phyloP scores from a whole-genome alignment of 2,797 vertebrate genomes.

The Margarornis squamiger region DNA sequence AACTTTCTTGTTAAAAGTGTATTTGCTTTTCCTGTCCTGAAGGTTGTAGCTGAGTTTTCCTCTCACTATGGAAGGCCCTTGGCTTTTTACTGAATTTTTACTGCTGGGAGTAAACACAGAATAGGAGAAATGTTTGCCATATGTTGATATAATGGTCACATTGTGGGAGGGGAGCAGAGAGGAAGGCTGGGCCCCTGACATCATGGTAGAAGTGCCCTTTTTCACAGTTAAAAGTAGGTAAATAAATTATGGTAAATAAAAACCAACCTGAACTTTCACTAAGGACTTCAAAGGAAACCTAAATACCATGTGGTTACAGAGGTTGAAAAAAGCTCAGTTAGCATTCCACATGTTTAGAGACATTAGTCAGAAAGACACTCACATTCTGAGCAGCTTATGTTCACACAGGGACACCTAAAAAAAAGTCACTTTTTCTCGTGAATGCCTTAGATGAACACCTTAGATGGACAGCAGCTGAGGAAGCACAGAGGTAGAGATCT shows the following conservation, averaged over 20 bases:
- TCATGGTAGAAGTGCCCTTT: conserved; percentile 55
- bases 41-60: conserved; percentile 58
- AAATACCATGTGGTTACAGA: conserved; percentile 17
- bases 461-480: background rate
- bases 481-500: background rate
- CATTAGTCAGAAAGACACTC: background rate
- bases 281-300: conserved; percentile 53
- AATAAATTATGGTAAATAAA: conserved; percentile 63
- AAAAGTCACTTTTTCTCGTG: background rate
- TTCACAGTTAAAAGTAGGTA: conserved; percentile 41
- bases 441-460: background rate
- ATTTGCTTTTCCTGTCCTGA: conserved; percentile 63
- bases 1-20: conserved; percentile 68
- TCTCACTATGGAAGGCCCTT: conserved; percentile 38
- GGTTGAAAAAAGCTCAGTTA: conserved; percentile 26
- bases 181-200: conserved; percentile 52
- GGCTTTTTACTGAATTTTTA: conserved; percentile 67
- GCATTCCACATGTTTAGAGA: conserved; percentile 8
- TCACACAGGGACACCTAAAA: background rate
- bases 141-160: conserved; percentile 70
- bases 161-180: conserved; percentile 56
- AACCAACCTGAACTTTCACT: conserved; percentile 60
- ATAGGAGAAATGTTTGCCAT: conserved; percentile 64
- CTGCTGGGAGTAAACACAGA: conserved; percentile 64
- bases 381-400: background rate